Evolutionary conservation across 2,888 invertebrate genomes (phyloP), one percentile per base, ranked within the genome.

Genomic region (Nomada fabriciana): DNA sequence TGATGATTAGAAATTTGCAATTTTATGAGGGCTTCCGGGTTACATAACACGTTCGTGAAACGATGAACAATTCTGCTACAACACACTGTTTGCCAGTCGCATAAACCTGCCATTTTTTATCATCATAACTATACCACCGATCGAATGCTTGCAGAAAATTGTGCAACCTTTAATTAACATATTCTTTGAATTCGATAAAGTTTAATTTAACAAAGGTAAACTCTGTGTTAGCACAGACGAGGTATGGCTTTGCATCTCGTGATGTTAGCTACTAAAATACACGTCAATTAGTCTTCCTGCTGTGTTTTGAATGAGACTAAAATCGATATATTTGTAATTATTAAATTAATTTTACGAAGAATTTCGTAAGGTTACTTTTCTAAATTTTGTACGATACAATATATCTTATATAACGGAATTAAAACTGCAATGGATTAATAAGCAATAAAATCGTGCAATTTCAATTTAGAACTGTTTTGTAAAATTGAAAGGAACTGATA

Each of bases 11-110:
- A 50, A 36, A 20, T 15, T 64, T 13, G 20, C 57, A 42, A 29
- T 18, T 43, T 18, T 60, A 29, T 36, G n/a, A 75, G 76, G 61
- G 55, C 76, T 70, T 69, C 76, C 76, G 47, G 20, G 23, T 64
- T 64, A n/a, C n/a, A n/a, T n/a, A 55, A 57, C 23, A 25, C 42
- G 25, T 50, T 18, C 20, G 29, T 50, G 36, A 20, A 52, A 61
- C 52, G 20, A 47, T 43, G 13, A 50, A 15, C 36, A 23, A 68
- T 69, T 68, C 11, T 50, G 57, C 50, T 43, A 20, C 13, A 11
- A 60, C 47, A n/a, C 47, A 20, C 15, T 18, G 60, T 71, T 42
- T 23, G 60, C 23, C 20, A 53, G 23, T 61, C 52, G 50, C 47
- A 18, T 20, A 18, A 9, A 13, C 18, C 42, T 71, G 47, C 63